These are phyloP conservation scores for Regulus satrapa DNA, from an alignment of 2,113 vertebrate species.

Conservation along the genomic window DNA sequence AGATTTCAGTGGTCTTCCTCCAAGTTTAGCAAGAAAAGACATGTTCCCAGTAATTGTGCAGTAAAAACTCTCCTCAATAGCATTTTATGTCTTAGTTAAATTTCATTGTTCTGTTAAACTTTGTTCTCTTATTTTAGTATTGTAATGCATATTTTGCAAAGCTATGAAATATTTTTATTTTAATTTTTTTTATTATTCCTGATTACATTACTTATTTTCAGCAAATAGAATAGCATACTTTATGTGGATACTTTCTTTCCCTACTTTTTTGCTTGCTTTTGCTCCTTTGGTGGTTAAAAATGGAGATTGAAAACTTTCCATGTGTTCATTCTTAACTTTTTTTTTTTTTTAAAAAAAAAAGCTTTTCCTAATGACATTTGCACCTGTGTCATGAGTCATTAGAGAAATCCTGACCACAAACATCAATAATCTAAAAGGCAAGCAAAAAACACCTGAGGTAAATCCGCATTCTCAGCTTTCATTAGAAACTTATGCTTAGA, in stretches of 20 bases:
- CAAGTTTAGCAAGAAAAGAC: neutral
- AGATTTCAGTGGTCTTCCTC: neutral
- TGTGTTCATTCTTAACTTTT: neutral
- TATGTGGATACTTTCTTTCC: neutral
- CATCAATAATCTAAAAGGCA: conserved; percentile 4
- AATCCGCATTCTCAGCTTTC: neutral
- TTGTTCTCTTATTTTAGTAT: neutral
- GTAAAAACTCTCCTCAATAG: neutral
- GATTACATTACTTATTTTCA: neutral
- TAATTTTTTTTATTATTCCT: neutral
- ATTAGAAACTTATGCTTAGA: neutral
- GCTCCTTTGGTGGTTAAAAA: neutral
- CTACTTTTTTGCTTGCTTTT: neutral
- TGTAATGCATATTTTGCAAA: neutral
- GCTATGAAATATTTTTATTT: neutral
- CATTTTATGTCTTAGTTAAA: neutral
- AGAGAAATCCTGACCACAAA: neutral
- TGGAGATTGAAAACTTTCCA: neutral
- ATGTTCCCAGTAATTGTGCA: neutral
- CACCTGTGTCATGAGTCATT: neutral
- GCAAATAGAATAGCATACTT: neutral
- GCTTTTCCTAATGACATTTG: neutral
- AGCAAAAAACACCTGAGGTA: conserved; percentile 9
- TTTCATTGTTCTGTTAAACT: neutral
- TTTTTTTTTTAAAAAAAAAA: too few species aligned